These are phyloP conservation scores for Pyrocephalus nanus DNA, from an alignment of 2,797 vertebrate genomes.

Conservation along the genomic window DNA sequence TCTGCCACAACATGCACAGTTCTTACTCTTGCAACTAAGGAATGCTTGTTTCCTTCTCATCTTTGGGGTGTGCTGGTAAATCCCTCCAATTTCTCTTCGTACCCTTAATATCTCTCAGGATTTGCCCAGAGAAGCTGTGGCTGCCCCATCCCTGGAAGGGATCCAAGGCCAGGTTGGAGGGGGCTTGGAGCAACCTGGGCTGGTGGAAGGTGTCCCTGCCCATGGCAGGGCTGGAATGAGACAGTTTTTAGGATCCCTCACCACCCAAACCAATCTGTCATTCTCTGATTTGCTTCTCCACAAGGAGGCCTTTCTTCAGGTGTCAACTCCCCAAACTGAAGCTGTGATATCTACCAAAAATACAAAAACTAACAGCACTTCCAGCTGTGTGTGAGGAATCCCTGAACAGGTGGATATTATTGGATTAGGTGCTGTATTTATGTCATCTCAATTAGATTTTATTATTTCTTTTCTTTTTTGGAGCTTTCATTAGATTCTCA, in stretches of 20 bases:
- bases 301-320: background rate
- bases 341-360: background rate
- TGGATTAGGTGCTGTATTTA: fast-evolving
- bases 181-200: background rate
- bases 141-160: background rate
- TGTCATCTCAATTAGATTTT: background rate
- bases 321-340: background rate
- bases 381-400: background rate
- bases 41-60: background rate
- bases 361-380: fast-evolving
- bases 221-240: background rate
- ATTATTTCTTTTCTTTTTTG: background rate
- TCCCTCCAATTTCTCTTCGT: background rate
- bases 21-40: fast-evolving
- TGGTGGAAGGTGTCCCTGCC: background rate
- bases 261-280: background rate
- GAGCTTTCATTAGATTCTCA: background rate
- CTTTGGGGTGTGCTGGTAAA: background rate
- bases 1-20: fast-evolving
- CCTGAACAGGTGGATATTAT: fast-evolving
- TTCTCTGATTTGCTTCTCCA: background rate
- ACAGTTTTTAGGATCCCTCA: background rate
- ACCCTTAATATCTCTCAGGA: fast-evolving
- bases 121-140: background rate
- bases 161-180: background rate